These are phyloP conservation scores for Orthonyx spaldingii DNA, from an alignment of 2,113 vertebrate genomes.

Conservation along the genomic window DNA sequence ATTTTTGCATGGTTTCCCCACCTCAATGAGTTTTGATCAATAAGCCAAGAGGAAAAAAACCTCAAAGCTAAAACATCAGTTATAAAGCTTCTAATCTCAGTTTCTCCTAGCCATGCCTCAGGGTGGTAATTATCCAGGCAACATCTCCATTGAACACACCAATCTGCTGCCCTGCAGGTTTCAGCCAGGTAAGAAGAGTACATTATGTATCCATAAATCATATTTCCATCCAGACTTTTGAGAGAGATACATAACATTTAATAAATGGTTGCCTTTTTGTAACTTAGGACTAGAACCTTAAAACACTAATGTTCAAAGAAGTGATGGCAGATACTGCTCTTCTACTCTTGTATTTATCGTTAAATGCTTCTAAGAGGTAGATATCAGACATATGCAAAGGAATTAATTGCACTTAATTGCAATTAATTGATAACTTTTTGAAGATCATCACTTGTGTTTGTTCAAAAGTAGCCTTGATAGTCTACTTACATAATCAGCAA, in stretches of 20 bases:
- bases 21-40: background rate
- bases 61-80: background rate
- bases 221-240: background rate
- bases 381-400: background rate
- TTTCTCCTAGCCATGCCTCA: background rate
- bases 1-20: background rate
- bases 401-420: background rate
- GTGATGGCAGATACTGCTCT: background rate
- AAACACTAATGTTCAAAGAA: background rate
- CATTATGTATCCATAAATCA: background rate
- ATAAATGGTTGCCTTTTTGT: background rate
- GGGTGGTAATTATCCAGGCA: background rate
- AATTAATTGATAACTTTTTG: too few relatives aligned
- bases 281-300: background rate
- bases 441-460: too few relatives aligned
- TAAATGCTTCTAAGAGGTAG: background rate
- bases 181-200: background rate
- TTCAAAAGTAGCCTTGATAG: background rate
- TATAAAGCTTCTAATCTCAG: background rate
- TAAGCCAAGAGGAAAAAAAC: background rate
- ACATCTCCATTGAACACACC: background rate
- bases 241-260: background rate
- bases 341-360: background rate
- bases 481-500: background rate
- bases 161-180: background rate